Evolutionary conservation across 2,797 vertebrate genomes (phyloP).

Genomic region (Cryptoblepharus egeriae): DNA sequence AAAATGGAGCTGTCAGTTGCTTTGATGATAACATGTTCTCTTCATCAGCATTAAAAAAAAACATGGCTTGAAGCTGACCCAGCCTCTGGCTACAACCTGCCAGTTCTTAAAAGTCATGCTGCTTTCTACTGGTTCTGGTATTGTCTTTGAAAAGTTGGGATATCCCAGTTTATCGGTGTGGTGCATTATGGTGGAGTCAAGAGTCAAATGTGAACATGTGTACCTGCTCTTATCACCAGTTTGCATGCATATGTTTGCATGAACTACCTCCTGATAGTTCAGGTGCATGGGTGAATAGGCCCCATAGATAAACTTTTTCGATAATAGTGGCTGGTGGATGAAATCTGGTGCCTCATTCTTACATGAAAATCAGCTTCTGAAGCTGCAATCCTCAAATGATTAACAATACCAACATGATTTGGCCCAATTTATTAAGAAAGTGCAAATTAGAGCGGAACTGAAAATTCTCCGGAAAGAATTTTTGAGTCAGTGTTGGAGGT

Average conservation of each 20-base stretch:
- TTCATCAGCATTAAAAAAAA: conserved; percentile 28
- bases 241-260: too few relatives aligned
- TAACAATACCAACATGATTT: not conserved
- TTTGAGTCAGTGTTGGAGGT: too few relatives aligned
- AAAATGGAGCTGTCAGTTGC: conserved; percentile 14
- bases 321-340: not conserved
- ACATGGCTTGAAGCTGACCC: conserved; percentile 18
- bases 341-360: not conserved
- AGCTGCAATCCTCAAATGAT: not conserved
- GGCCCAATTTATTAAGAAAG: not conserved
- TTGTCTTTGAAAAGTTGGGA: too few relatives aligned
- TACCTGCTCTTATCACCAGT: too few relatives aligned
- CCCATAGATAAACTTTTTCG: not conserved
- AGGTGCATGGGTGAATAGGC: not conserved
- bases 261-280: not conserved
- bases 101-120: not conserved
- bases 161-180: not conserved
- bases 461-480: too few relatives aligned
- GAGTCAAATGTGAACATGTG: not conserved
- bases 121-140: not conserved
- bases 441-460: not conserved
- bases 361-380: not conserved
- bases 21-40: conserved; percentile 10
- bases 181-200: too few relatives aligned
- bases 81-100: conserved; percentile 33